Conservation (phyloP, 1,140 invertebrate species). For the Melanaphis sacchari region DNA sequence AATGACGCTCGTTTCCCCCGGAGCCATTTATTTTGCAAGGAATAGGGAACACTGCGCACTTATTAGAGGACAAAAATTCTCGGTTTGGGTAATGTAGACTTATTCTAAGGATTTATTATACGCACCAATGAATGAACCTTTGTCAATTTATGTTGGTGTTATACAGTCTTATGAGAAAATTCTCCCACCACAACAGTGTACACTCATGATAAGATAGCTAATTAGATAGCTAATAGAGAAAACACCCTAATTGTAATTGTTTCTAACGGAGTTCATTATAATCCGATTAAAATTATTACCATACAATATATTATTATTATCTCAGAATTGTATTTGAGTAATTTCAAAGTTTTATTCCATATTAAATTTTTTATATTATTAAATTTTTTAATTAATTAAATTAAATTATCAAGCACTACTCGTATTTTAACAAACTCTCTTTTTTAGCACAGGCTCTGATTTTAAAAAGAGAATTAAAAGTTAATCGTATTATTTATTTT, state of each 20-base stretch:
- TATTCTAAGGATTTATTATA: conserved; percentile 24
- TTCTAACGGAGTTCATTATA: neutral
- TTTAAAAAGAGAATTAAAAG: too few species aligned
- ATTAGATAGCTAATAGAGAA: neutral
- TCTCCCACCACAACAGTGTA: neutral
- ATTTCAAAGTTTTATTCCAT: too few species aligned
- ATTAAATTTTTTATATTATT: too few species aligned
- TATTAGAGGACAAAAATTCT: conserved; percentile 15
- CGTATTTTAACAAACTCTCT: too few species aligned
- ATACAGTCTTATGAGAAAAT: neutral
- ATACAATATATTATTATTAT: too few species aligned
- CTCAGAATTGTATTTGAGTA: too few species aligned
- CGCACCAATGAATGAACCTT: neutral
- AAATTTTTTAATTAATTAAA: too few species aligned
- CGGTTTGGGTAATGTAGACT: neutral
- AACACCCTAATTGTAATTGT: neutral
- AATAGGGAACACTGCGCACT: neutral
- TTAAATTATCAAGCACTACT: too few species aligned
- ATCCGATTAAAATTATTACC: too few species aligned
- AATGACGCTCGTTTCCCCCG: neutral
- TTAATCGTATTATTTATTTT: too few species aligned
- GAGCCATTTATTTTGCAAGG: conserved; percentile 30
- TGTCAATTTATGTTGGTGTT: neutral
- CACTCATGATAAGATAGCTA: too few species aligned
- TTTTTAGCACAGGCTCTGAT: too few species aligned